Conservation (phyloP, 1,140 invertebrate genomes). For the Leucophenga varia region DNA sequence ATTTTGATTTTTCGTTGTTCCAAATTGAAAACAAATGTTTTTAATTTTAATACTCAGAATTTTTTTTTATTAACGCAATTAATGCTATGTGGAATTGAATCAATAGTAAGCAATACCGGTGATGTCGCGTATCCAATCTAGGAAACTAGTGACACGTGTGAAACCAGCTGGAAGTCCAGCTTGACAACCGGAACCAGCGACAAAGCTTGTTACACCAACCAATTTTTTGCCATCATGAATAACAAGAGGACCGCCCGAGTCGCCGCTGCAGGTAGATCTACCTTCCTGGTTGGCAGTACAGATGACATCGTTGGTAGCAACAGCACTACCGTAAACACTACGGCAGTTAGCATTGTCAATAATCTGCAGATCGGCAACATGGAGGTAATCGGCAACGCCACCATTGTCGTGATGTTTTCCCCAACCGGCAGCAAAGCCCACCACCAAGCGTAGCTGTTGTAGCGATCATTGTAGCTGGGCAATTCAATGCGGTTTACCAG, state of each 20-base stretch:
- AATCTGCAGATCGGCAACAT: slow-evolving; percentile 3
- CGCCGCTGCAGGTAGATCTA: slow-evolving; percentile 20
- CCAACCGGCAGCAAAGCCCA: slow-evolving; percentile 18
- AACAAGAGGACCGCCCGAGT: slow-evolving; percentile 23
- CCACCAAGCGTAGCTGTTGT: slow-evolving; percentile 4
- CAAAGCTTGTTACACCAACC: slow-evolving; percentile 57
- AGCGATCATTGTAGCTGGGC: slow-evolving; percentile 5
- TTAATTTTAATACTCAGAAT: too few species aligned
- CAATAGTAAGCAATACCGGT: slow-evolving; percentile 19
- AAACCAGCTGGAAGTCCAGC: slow-evolving; percentile 54
- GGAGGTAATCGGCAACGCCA: neutral
- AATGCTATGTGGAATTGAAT: too few species aligned
- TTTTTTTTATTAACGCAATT: too few species aligned
- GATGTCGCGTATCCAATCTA: slow-evolving; percentile 19
- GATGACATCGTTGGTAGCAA: neutral
- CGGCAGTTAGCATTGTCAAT: neutral
- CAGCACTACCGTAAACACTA: neutral
- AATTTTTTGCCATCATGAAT: slow-evolving; percentile 5
- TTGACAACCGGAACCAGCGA: slow-evolving; percentile 47
- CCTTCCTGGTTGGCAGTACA: slow-evolving; percentile 16
- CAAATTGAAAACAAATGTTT: too few species aligned
- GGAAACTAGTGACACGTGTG: slow-evolving; percentile 56
- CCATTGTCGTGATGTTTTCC: slow-evolving; percentile 1
- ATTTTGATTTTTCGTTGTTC: too few species aligned
- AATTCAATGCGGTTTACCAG: slow-evolving; percentile 8